These are phyloP conservation scores for Spheniscus mendiculus DNA, from an alignment of 2,113 vertebrate species.

Conservation along the genomic window DNA sequence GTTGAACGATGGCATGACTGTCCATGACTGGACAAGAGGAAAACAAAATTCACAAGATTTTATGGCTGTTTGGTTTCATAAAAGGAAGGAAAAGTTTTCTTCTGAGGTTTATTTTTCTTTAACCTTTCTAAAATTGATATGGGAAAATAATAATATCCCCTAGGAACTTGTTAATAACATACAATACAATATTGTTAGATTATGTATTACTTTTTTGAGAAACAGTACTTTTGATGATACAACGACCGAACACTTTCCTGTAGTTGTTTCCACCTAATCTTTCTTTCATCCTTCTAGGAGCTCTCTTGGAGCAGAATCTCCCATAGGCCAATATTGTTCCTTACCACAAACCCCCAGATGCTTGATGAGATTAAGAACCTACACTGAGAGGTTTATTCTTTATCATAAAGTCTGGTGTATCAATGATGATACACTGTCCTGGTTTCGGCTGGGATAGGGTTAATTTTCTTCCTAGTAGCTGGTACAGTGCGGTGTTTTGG, in stretches of 20 bases:
- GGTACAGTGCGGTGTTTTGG: too few relatives aligned
- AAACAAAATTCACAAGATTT: not conserved
- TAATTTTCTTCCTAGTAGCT: too few relatives aligned
- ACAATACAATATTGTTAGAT: not conserved
- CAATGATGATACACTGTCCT: not conserved
- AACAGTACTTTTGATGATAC: not conserved
- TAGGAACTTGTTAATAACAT: not conserved
- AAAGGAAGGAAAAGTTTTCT: not conserved
- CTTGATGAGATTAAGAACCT: not conserved
- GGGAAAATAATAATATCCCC: not conserved
- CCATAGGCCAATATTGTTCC: not conserved
- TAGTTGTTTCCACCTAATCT: not conserved
- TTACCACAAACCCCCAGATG: not conserved
- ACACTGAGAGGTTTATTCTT: not conserved
- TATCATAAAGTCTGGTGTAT: not conserved
- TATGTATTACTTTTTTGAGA: not conserved
- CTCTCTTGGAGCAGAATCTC: not conserved
- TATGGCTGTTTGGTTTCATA: not conserved
- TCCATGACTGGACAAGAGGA: not conserved
- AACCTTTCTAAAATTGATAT: not conserved
- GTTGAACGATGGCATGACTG: rapidly evolving
- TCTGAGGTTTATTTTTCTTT: not conserved
- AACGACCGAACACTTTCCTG: not conserved
- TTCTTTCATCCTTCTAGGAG: not conserved
- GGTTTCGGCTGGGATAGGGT: too few relatives aligned